Evolutionary conservation across 2,797 vertebrate genomes (phyloP).

Genomic region (Nothura maculosa): DNA sequence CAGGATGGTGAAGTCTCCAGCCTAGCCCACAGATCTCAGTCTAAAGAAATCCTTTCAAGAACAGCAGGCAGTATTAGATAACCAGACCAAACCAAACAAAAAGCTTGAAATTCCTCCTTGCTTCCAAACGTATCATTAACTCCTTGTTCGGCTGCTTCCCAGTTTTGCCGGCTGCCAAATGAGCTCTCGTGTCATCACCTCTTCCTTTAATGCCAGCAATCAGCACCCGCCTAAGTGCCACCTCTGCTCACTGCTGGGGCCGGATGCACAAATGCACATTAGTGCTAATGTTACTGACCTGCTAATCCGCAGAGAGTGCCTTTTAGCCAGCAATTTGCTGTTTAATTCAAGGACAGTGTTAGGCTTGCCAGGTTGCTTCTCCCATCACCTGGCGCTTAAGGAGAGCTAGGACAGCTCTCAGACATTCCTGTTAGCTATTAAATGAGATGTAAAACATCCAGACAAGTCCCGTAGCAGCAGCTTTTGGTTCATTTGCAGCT

Average conservation of each 20-base stretch:
- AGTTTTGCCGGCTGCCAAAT: neutral
- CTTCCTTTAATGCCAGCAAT: neutral
- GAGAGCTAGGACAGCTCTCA: neutral
- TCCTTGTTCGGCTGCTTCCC: neutral
- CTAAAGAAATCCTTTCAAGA: neutral
- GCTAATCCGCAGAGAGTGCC: neutral
- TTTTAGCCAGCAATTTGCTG: neutral
- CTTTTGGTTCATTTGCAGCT: neutral
- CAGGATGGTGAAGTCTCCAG: neutral
- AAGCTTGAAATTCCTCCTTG: neutral
- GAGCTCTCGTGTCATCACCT: neutral
- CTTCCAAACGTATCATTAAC: neutral
- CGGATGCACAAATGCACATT: neutral
- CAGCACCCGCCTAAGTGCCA: neutral
- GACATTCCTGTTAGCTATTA: neutral
- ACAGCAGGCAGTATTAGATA: neutral
- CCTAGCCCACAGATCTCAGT: rapidly evolving
- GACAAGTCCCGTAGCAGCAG: rapidly evolving
- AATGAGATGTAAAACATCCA: neutral
- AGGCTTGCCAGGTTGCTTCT: neutral
- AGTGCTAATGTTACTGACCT: neutral
- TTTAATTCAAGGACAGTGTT: rapidly evolving
- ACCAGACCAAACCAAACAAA: neutral
- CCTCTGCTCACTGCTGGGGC: neutral
- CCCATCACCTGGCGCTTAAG: neutral